Base-by-base conservation (phyloP, 2,113 vertebrate species). In the Gobiocypris rarus region DNA sequence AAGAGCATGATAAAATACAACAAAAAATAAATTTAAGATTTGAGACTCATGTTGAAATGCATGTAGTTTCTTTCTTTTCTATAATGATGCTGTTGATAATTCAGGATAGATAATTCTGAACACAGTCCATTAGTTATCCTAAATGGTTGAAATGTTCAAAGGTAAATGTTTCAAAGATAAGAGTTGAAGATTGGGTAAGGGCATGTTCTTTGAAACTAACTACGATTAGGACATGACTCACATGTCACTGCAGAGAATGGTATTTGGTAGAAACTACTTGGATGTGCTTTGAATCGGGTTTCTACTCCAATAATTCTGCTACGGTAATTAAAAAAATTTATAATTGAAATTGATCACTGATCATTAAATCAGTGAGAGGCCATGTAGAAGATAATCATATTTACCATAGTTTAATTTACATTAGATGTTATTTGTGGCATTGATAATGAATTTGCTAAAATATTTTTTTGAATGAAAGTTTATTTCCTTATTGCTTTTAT, bases 141-240 rank as follows among this genome's bases (percentile, higher is more conserved):
- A 24, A 76, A 77, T 58, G 22, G 34, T 22, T 69, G 1, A 69
- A 69, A 69, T n/a, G 52, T 58, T 24, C 75, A n/a, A n/a, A n/a
- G n/a, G n/a, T n/a, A n/a, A n/a, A n/a, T 77, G 52, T 58, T 77
- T 77, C 28, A 58, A 77, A 41, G 75, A 77, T 77, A 58, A 77
- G 75, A 5, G 15, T 58, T 77, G 31, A 41, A 75, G 58, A 58
- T 11, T 34, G 19, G 22, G 31, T 24, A 11, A 58, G 31, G 52
- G n/a, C 75, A 58, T 58, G 75, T 41, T 77, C 31, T 19, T n/a
- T 28, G 24, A 50, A 48, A 74, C 48, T 28, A 50, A 9, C 48
- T 26, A 14, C 1, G 71, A 74, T 52, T 74, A 74, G 24, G 26
- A 28, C 14, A 74, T 74, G 71, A 73, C 70, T 73, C 70, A 48